Conservation (phyloP, 2,888 invertebrate genomes). For the Dastarcus helophoroides region DNA sequence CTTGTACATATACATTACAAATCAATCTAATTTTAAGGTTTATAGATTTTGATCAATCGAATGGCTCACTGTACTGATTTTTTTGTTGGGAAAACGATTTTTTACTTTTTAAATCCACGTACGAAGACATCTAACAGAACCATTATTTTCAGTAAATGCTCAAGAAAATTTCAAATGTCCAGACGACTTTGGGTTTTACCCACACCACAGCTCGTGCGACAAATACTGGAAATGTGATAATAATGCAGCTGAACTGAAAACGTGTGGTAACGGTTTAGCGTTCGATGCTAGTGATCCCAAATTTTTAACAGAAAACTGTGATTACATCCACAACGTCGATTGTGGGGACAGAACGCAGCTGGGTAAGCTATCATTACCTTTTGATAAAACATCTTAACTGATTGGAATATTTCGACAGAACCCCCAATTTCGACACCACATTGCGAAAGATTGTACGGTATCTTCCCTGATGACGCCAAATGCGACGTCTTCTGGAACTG, state of each 20-base stretch:
- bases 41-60: no score
- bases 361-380: conserved; percentile 45
- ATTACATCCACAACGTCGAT: conserved; percentile 89
- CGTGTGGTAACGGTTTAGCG: conserved; percentile 87
- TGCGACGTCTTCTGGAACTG: conserved; percentile 96
- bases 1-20: no score
- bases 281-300: conserved; percentile 83
- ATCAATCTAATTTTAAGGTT: no score
- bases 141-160: conserved; percentile 54
- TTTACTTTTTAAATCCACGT: no score
- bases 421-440: conserved; percentile 75
- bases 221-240: conserved; percentile 95
- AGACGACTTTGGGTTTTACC: conserved; percentile 89
- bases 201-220: conserved; percentile 80
- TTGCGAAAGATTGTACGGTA: conserved; percentile 79
- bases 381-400: neutral
- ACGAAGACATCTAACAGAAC: no score
- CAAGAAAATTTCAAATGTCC: conserved; percentile 87
- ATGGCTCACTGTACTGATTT: no score
- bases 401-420: no score
- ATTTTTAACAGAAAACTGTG: conserved; percentile 88
- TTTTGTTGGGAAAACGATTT: no score
- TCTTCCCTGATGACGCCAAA: conserved; percentile 78
- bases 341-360: conserved; percentile 80
- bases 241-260: conserved; percentile 76